A percentile compares a stretch with the other conserved stretches of the same genome.
These are phyloP conservation scores for Lophotis ruficrista DNA, from an alignment of 2,113 vertebrate species.

Conservation along the genomic window DNA sequence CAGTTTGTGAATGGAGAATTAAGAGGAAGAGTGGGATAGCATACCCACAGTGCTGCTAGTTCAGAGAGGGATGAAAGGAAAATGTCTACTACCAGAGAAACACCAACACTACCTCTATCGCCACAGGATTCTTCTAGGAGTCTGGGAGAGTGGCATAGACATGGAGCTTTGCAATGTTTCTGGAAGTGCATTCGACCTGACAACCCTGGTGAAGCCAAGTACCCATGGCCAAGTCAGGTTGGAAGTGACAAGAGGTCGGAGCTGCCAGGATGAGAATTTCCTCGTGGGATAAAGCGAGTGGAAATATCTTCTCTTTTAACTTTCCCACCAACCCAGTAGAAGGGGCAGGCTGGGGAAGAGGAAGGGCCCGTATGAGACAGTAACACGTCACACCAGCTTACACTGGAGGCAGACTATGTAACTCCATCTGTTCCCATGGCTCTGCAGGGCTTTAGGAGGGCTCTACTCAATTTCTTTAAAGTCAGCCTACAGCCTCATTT, in stretches of 20 bases:
- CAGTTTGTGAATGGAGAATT: not conserved
- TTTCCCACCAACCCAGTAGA: not conserved
- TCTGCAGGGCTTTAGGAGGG: rapidly evolving
- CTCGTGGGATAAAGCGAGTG: rapidly evolving
- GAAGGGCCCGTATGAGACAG: not conserved
- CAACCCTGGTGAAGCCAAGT: not conserved
- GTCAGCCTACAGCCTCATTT: not conserved
- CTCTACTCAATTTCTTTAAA: not conserved
- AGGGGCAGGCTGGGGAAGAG: not conserved
- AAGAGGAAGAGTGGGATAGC: not conserved
- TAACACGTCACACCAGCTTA: not conserved
- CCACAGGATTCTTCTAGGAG: not conserved
- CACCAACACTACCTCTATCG: rapidly evolving
- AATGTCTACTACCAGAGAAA: not conserved
- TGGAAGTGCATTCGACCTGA: not conserved
- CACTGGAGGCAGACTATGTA: not conserved
- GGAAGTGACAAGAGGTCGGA: not conserved
- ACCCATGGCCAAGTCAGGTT: not conserved
- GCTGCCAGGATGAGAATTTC: not conserved
- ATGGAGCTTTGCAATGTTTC: not conserved
- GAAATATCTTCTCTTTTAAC: not conserved
- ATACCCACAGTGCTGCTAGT: not conserved
- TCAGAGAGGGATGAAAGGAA: not conserved
- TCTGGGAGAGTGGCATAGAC: not conserved
- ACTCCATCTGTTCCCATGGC: not conserved